Evolutionary conservation across 2,888 invertebrate genomes (phyloP), one percentile per base, ranked within the genome.

Genomic region (Rhodophaea formosa): DNA sequence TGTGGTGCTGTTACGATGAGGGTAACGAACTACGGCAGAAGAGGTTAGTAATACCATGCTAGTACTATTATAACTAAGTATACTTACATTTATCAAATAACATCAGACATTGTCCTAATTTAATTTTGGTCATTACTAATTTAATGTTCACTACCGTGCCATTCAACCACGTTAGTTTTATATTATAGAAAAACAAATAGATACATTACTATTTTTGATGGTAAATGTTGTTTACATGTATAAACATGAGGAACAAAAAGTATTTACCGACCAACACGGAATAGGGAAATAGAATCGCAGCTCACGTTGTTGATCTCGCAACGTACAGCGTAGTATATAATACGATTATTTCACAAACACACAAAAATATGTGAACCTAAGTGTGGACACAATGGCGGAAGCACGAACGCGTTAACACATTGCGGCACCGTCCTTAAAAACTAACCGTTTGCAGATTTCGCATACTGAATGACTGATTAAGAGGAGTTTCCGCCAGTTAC

Each of bases 391-490:
- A 62, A 64, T 67, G 68, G 67, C 72, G 71, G 74, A 74, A 74
- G 69, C 67, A 53, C 58, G 55, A 60, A 51, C 63, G 62, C 61
- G 61, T 68, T 64, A 68, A 64, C 67, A 69, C 62, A 72, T 76
- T 74, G 70, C 71, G 64, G 71, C 65, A 70, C 64, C 68, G 74
- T 77, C 79, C 75, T 82, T 79, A 75, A 77, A 79, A 77, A 75
- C 68, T 71, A 69, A 62, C 64, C 63, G 68, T 75, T 79, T 70
- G 71, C 73, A 72, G 74, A 82, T 79, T 80, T 82, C 75, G 79
- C 77, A 80, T 80, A 76, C 74, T 63, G 67, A 83, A 80, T 79
- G 69, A 77, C 73, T 75, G 79, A 79, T 80, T 80, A 79, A 74
- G 66, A 75, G 67, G 67, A 75, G 74, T 76, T 82, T 79, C 79